Percentiles rank a stretch among this genome's conserved stretches.
These are phyloP conservation scores for Lophius piscatorius DNA, from an alignment of 2,113 vertebrate species.

Conservation along the genomic window DNA sequence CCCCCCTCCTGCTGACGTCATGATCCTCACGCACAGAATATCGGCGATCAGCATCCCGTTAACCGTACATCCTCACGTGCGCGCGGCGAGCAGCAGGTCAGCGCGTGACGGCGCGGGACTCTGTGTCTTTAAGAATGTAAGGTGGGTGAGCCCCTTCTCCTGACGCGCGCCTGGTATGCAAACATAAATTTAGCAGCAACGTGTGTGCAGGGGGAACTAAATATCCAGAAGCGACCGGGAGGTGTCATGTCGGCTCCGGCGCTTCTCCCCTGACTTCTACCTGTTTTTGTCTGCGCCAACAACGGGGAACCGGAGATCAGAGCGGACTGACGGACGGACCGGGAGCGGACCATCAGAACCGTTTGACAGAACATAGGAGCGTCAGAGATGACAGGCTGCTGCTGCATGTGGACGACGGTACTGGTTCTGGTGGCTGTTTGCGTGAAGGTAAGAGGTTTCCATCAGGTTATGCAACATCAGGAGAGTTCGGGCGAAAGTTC, in stretches of 20 bases:
- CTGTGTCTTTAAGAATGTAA: constrained; percentile 82
- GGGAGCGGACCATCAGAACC: constrained; percentile 4
- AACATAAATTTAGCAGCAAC: constrained; percentile 83
- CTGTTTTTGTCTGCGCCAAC: constrained; percentile 10
- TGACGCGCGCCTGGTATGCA: constrained; percentile 78
- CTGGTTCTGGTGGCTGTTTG: constrained; percentile 56
- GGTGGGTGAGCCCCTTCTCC: constrained; percentile 77
- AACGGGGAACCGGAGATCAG: constrained; percentile 33
- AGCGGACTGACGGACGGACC: constrained; percentile 21
- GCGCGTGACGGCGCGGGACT: constrained; percentile 32
- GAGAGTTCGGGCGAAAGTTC: too few relatives aligned
- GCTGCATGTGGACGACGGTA: constrained; percentile 30
- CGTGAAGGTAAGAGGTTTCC: constrained; percentile 74
- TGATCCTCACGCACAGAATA: too few relatives aligned
- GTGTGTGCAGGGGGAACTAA: constrained; percentile 74
- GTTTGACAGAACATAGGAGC: constrained; percentile 11
- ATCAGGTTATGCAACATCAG: too few relatives aligned
- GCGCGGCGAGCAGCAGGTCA: not conserved
- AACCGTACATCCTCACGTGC: too few relatives aligned
- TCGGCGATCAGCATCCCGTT: too few relatives aligned
- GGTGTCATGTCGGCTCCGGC: constrained; percentile 66
- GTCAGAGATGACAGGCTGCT: constrained; percentile 62
- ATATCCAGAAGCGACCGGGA: constrained; percentile 67
- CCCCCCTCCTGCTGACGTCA: too few relatives aligned
- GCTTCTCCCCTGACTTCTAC: constrained; percentile 43